phyloP scores from a whole-genome alignment of 2,888 invertebrate genomes.

The Tipula helvola region DNA sequence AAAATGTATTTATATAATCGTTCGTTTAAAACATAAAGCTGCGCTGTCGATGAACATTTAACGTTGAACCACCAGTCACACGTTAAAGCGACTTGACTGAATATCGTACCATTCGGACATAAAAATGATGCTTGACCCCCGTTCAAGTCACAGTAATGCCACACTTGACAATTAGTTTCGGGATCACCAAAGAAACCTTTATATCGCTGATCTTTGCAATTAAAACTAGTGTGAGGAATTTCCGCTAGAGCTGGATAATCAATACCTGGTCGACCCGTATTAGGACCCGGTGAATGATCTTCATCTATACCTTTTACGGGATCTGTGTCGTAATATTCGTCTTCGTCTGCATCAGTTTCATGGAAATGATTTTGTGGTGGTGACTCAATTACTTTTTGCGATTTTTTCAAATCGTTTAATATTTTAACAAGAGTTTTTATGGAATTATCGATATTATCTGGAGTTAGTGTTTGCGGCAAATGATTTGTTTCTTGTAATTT shows the following conservation, averaged over 20 bases:
- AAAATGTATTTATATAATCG: conserved; percentile 78
- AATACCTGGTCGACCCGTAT: conserved; percentile 46
- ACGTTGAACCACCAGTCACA: conserved; percentile 94
- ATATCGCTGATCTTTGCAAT: conserved; percentile 73
- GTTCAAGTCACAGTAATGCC: conserved; percentile 86
- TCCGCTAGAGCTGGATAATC: conserved; percentile 68
- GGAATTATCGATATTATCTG: conserved; percentile 66
- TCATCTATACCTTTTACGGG: not conserved
- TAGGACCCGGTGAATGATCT: conserved; percentile 39
- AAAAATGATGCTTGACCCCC: conserved; percentile 83
- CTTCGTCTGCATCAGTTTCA: conserved; percentile 15
- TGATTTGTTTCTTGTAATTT: conserved; percentile 63
- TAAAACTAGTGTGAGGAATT: conserved; percentile 66
- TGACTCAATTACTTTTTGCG: conserved; percentile 30
- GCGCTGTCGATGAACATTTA: conserved; percentile 67
- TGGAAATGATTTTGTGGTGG: conserved; percentile 30
- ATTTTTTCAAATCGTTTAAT: conserved; percentile 50
- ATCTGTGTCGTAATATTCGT: not conserved
- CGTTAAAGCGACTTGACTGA: conserved; percentile 73
- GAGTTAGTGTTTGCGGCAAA: conserved; percentile 60
- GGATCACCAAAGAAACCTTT: conserved; percentile 86
- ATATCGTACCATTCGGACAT: conserved; percentile 83
- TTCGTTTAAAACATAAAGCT: conserved; percentile 78
- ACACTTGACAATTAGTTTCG: conserved; percentile 77
- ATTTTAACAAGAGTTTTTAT: conserved; percentile 65